Base-by-base conservation (phyloP, 1,140 invertebrate species). In the Pseudoatta argentina region DNA sequence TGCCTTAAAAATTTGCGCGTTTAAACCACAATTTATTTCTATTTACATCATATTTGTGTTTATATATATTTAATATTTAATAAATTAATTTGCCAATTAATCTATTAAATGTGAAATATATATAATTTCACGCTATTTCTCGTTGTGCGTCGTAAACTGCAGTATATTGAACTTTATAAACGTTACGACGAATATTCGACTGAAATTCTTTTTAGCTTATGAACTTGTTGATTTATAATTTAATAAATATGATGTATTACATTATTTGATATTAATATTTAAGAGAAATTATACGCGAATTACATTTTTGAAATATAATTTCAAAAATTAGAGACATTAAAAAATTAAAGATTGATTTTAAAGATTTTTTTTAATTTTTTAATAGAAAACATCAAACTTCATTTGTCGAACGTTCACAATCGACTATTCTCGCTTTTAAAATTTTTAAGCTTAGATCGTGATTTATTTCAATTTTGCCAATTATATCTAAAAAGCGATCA, bases 391-490 rank as follows among this genome's bases (percentile, higher is more conserved):
- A 8, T 5, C 3, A 67, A 12, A 67, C 18, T 21, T 67, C 6
- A 67, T 44, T 67, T 44, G 30, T 66, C 18, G 16, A 39, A 34
- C 1, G 5, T 67, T 44, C 4, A 12, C 64, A 34, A 39, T 66
- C 16, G 18, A 39, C 39, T 21, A 67, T 67, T 67, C 5, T 44
- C 5, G 10, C 10, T 44, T 67, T 39, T 0, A 21, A 66, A 66
- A 67, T 67, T 67, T 39, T 21, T 67, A 3, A 39, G 10, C n/a
- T 67, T 67, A 44, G n/a, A 34, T 21, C 34, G 64, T 67, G 64
- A 44, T 67, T 67, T 67, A 67, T 67, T 39, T 67, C n/a, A 67
- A 67, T 10, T 67, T n/a, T 67, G 64, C n/a, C 34, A 67, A 67
- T 67, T 30, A 44, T 44, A 21, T 21, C n/a, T 67, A 67, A 67